Evolutionary conservation across 2,797 vertebrate species (phyloP).

Genomic region (Pelobates cultripes): DNA sequence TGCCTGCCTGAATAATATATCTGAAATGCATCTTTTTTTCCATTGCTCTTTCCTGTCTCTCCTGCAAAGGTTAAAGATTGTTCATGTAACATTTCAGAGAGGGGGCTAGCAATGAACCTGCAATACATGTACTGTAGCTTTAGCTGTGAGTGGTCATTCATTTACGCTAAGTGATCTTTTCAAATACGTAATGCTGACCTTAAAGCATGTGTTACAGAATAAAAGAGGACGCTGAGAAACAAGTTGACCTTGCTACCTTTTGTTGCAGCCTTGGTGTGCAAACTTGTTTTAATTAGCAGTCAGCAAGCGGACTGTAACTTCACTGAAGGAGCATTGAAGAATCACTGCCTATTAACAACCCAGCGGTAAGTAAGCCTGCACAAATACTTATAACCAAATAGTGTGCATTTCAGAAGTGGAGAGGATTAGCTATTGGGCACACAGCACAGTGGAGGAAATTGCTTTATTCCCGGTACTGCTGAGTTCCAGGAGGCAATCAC

Average conservation of each 20-base stretch:
- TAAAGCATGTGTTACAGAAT: conserved; percentile 66
- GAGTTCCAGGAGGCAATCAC: conserved; percentile 84
- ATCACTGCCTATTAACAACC: conserved; percentile 85
- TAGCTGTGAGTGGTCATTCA: conserved; percentile 55
- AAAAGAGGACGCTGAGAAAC: conserved; percentile 72
- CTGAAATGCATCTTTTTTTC: neutral
- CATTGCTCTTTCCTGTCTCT: conserved; percentile 38
- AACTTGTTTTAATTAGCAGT: conserved; percentile 86
- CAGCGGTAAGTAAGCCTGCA: conserved; percentile 83
- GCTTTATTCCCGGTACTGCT: conserved; percentile 86
- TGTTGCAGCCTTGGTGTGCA: conserved; percentile 73
- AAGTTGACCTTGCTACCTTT: conserved; percentile 78
- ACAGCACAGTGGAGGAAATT: conserved; percentile 85
- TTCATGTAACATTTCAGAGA: conserved; percentile 38
- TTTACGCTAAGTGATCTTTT: conserved; percentile 56
- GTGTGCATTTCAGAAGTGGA: conserved; percentile 84
- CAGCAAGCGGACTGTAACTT: conserved; percentile 83
- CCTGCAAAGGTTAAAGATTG: conserved; percentile 50
- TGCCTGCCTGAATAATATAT: neutral
- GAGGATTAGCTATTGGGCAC: conserved; percentile 85
- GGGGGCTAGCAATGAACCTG: conserved; percentile 52
- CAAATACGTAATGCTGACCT: conserved; percentile 59
- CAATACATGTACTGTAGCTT: conserved; percentile 50
- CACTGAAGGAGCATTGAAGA: conserved; percentile 83
- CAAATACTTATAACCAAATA: conserved; percentile 87